Evolutionary conservation across 2,113 vertebrate genomes (phyloP).

Genomic region (Dicaeum eximium): DNA sequence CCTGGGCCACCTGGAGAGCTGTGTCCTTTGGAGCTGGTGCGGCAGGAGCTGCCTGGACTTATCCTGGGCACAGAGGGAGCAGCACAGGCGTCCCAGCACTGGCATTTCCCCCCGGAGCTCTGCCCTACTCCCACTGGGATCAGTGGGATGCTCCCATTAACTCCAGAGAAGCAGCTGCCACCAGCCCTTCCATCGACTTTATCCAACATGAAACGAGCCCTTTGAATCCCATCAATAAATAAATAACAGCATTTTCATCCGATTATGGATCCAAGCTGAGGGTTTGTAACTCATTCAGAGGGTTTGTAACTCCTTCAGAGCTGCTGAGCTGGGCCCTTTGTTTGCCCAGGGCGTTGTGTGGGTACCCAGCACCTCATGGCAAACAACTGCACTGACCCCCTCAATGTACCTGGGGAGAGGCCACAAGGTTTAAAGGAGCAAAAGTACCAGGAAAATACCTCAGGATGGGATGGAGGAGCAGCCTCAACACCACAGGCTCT

Average conservation of each 20-base stretch:
- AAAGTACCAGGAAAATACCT: not conserved
- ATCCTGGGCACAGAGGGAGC: not conserved
- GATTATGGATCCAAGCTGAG: not conserved
- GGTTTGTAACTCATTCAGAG: not conserved
- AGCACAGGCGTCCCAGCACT: not conserved
- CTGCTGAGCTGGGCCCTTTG: accelerated
- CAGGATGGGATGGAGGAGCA: not conserved
- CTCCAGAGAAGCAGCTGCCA: not conserved
- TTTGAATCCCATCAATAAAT: not conserved
- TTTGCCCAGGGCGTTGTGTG: not conserved
- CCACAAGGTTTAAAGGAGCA: not conserved
- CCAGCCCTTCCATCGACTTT: not conserved
- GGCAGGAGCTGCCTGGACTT: not conserved
- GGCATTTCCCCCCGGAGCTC: not conserved
- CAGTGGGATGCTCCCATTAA: not conserved
- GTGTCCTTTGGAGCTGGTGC: not conserved
- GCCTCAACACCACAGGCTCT: not conserved
- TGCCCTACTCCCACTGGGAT: not conserved
- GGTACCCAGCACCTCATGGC: not conserved
- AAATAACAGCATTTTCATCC: accelerated
- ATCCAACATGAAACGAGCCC: not conserved
- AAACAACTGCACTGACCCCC: not conserved
- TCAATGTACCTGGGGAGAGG: accelerated
- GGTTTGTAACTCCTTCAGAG: too few relatives aligned
- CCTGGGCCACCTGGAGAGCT: accelerated